These are phyloP conservation scores for Luehdorfia chinensis DNA, from an alignment of 1,140 invertebrate genomes.

Conservation along the genomic window DNA sequence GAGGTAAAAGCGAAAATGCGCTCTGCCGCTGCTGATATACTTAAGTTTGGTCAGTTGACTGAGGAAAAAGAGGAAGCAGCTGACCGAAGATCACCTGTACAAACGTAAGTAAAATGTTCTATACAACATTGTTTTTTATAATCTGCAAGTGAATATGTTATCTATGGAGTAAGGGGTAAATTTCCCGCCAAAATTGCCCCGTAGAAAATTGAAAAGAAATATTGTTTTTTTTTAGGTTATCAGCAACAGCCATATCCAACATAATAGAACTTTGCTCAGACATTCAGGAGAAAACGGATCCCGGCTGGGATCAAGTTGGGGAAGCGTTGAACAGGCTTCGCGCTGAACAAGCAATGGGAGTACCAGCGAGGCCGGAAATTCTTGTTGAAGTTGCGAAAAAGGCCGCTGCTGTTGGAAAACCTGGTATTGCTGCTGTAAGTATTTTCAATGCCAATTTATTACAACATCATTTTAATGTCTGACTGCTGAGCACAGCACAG, in stretches of 20 bases:
- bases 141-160: too few relatives aligned
- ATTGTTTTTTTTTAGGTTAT: conserved; percentile 44
- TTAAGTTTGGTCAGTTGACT: conserved; percentile 42
- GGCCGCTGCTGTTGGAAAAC: conserved; percentile 37
- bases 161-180: too few relatives aligned
- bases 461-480: too few relatives aligned
- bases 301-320: conserved; percentile 32
- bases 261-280: conserved; percentile 53
- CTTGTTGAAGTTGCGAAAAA: conserved; percentile 32
- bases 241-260: conserved; percentile 45
- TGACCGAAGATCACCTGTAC: conserved; percentile 39
- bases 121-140: not conserved
- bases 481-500: conserved; percentile 21
- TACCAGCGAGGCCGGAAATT: conserved; percentile 30
- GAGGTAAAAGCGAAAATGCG: conserved; percentile 57
- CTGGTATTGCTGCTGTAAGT: conserved; percentile 38
- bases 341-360: conserved; percentile 33
- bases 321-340: conserved; percentile 34
- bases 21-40: conserved; percentile 46
- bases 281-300: conserved; percentile 28
- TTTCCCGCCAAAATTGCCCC: too few relatives aligned
- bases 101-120: conserved; percentile 39
- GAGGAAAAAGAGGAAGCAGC: conserved; percentile 37
- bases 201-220: too few relatives aligned
- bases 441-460: too few relatives aligned